phyloP scores from a whole-genome alignment of 2,113 vertebrate genomes.

The Poeciliopsis occidentalis region DNA sequence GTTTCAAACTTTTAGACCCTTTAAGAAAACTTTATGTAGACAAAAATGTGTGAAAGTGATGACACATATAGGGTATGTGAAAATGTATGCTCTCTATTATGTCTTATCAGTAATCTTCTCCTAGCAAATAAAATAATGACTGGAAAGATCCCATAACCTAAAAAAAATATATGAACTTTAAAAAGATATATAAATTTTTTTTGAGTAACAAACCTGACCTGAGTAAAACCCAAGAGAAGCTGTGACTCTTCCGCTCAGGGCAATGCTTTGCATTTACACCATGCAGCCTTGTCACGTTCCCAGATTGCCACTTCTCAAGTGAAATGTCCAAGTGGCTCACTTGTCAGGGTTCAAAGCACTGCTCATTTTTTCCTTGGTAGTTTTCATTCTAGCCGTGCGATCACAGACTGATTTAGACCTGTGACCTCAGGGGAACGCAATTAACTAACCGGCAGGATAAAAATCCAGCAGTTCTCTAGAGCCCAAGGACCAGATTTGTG shows the following conservation, averaged over 20 bases:
- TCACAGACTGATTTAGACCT: slow-evolving; percentile 42
- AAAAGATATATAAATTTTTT: neutral
- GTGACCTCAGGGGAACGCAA: slow-evolving; percentile 44
- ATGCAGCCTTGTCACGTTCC: slow-evolving; percentile 10
- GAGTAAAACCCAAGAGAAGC: slow-evolving; percentile 1
- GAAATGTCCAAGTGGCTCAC: slow-evolving; percentile 38
- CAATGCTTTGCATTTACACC: slow-evolving; percentile 5
- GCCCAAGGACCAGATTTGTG: slow-evolving; percentile 52
- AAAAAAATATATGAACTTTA: neutral
- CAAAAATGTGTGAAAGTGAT: neutral
- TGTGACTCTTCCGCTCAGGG: neutral
- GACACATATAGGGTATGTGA: too few species aligned
- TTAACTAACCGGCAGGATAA: slow-evolving; percentile 54
- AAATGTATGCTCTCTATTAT: neutral
- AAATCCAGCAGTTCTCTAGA: slow-evolving; percentile 43
- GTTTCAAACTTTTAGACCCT: neutral
- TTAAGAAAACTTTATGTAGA: neutral
- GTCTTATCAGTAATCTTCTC: neutral
- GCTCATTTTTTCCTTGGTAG: slow-evolving; percentile 31
- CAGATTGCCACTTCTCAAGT: slow-evolving; percentile 27
- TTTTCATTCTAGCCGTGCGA: slow-evolving; percentile 42
- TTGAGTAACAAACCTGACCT: neutral
- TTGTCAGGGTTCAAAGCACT: slow-evolving; percentile 22
- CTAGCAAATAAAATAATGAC: neutral
- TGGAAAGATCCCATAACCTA: neutral